Evolutionary conservation across 2,113 vertebrate species (phyloP).

Genomic region (Apodemus sylvaticus): DNA sequence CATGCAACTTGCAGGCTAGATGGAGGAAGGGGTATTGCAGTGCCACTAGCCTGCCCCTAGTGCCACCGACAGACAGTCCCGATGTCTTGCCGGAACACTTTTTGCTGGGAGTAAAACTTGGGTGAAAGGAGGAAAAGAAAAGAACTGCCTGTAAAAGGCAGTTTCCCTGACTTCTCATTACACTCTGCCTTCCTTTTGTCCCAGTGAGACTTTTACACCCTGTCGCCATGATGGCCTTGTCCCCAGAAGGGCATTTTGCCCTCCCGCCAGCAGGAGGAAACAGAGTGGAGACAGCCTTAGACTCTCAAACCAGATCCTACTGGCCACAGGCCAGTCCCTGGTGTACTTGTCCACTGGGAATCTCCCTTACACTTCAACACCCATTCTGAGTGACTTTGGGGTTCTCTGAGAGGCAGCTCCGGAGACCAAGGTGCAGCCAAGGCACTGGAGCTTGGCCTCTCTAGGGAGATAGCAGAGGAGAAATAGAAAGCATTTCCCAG

Average conservation of each 20-base stretch:
- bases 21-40: slow-evolving; percentile 50
- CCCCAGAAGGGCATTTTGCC: slow-evolving; percentile 71
- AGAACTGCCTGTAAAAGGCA: slow-evolving; percentile 76
- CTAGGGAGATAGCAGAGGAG: neutral
- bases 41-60: slow-evolving; percentile 26
- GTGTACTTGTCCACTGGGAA: slow-evolving; percentile 29
- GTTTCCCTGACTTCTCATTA: slow-evolving; percentile 44
- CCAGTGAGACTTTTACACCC: slow-evolving; percentile 52
- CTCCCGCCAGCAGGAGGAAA: slow-evolving; percentile 78
- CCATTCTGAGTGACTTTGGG: neutral
- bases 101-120: slow-evolving; percentile 53
- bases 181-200: slow-evolving; percentile 40
- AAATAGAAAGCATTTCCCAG: neutral
- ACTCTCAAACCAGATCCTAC: slow-evolving; percentile 41
- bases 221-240: slow-evolving; percentile 54
- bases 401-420: neutral
- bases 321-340: slow-evolving; percentile 55
- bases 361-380: neutral
- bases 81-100: slow-evolving; percentile 51
- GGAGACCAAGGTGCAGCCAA: slow-evolving; percentile 18
- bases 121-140: neutral
- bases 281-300: slow-evolving; percentile 63
- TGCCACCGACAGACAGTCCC: neutral
- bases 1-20: slow-evolving; percentile 67
- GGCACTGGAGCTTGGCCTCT: neutral